Evolutionary conservation across 2,113 vertebrate species (phyloP).

Genomic region (Stictonetta naevosa): DNA sequence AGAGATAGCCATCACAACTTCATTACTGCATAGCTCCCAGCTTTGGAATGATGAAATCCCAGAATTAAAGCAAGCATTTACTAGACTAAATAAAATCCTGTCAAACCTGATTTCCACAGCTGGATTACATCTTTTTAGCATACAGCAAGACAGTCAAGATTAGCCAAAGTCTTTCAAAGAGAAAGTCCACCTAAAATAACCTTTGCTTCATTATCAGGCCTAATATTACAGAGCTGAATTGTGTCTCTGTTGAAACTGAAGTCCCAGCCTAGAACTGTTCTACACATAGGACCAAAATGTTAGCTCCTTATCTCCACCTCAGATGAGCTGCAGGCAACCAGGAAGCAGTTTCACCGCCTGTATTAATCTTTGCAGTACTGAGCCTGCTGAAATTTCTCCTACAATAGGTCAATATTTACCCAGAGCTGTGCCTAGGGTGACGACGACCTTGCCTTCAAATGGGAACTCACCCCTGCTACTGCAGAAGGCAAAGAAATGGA

Average conservation of each 20-base stretch:
- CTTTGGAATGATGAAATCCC: background rate
- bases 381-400: background rate
- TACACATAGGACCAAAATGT: background rate
- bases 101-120: background rate
- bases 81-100: constrained; percentile 2
- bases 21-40: background rate
- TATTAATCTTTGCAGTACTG: background rate
- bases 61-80: constrained; percentile 2
- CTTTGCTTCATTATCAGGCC: background rate
- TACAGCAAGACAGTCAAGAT: background rate
- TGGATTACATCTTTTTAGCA: constrained; percentile 7
- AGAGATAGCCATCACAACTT: background rate
- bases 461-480: background rate
- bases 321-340: background rate
- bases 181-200: background rate
- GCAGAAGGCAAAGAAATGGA: background rate
- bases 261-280: background rate
- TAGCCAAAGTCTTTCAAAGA: background rate
- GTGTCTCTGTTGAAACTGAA: background rate
- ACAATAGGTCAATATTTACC: background rate
- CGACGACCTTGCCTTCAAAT: background rate
- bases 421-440: background rate
- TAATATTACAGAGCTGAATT: background rate
- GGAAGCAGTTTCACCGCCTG: background rate
- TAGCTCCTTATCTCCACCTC: background rate